Evolutionary conservation across 2,113 vertebrate genomes (phyloP), one percentile per base, ranked within the genome.

Genomic region (Cephalopholis sonnerati): DNA sequence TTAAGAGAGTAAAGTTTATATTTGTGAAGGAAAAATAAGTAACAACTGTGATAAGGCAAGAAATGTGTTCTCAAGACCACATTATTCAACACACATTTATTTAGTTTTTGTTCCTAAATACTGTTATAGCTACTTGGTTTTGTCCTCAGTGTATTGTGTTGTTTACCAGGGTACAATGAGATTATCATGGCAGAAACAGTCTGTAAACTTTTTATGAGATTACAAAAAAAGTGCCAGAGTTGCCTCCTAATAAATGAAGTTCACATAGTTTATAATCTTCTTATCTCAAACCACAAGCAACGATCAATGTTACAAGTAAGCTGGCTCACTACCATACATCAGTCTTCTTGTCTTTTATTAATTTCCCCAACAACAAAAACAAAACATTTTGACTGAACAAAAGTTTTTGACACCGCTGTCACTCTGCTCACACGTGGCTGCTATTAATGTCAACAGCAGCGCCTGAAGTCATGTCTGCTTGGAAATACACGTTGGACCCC

Each of bases 171-270:
- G 15, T 32, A 17, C 58, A 72, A 20, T 48, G 16, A 20, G 3
- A 20, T 25, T 20, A 50, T 22, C 0, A 27, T n/a, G 54, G 27
- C 22, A 29, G 41, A 81, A 36, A 36, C 32, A n/a, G n/a, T 36
- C 32, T 36, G 32, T 4, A 36, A 36, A 36, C 1, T 0, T 41
- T 41, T 41, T 41, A 41, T 41, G 41, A 8, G 41, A 41, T 41
- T 41, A 41, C 39, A 41, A 10, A 41, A n/a, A 2, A 41, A 41
- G 8, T 41, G 41, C 10, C 41, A 29, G 5, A 57, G 44, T 67
- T 70, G 22, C 57, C n/a, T 64, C 27, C 50, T 70, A 63, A 76
- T 70, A 51, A 82, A 64, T 55, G 20, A 50, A 29, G 32, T 16
- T 61, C 27, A 50, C 44, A 58, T 39, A 54, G 55, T 57, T 57